These are phyloP conservation scores for Lepidocyrtoides sp. DNA, from an alignment of 2,888 invertebrate species.

Conservation along the genomic window DNA sequence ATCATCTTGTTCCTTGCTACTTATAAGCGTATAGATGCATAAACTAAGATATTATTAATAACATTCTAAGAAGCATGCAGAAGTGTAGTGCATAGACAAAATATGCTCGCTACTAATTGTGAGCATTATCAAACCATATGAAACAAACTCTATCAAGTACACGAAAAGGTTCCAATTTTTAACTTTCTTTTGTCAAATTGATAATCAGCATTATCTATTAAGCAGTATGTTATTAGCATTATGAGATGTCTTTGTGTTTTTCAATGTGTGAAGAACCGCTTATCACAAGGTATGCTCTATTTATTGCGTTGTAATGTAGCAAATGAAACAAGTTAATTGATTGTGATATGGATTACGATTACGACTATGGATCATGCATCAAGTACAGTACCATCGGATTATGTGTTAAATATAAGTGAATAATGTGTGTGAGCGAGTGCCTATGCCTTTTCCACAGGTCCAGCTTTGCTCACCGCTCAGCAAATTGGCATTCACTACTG, in stretches of 20 bases:
- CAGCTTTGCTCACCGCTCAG: slow-evolving; percentile 3
- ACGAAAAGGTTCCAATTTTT: background rate
- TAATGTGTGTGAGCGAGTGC: slow-evolving; percentile 14
- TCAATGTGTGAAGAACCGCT: too few species aligned
- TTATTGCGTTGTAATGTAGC: background rate
- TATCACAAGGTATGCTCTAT: background rate
- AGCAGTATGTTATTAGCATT: background rate
- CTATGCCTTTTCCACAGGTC: slow-evolving; percentile 51
- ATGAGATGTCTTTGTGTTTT: background rate
- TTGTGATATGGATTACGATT: background rate
- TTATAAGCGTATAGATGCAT: too few species aligned
- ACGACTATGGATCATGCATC: background rate
- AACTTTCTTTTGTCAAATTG: background rate
- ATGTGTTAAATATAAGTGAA: too few species aligned
- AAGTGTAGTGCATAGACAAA: too few species aligned
- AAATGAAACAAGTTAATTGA: background rate
- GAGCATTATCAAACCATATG: too few species aligned
- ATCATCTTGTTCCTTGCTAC: too few species aligned
- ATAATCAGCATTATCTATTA: background rate
- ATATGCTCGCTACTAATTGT: too few species aligned
- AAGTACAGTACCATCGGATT: background rate
- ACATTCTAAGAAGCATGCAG: too few species aligned
- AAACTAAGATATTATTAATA: too few species aligned
- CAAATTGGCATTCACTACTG: background rate
- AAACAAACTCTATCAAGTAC: background rate